Evolutionary conservation across 1,140 invertebrate species (phyloP).

Genomic region (Orchestia grillus): DNA sequence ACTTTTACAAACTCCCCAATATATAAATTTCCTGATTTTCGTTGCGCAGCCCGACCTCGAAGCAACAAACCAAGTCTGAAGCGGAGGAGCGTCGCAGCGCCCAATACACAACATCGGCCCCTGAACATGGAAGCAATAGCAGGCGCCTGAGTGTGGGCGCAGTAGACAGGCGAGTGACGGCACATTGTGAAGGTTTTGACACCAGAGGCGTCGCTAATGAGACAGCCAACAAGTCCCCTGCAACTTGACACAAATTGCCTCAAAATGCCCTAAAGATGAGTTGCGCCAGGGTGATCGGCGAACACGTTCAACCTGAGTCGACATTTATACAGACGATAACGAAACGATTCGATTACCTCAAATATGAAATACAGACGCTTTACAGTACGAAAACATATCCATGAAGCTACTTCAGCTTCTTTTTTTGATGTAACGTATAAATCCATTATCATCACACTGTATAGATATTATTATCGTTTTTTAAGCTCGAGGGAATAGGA

Average conservation of each 20-base stretch:
- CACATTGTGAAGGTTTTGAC: conserved; percentile 55
- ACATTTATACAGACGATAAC: neutral
- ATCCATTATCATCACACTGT: neutral
- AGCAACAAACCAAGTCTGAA: neutral
- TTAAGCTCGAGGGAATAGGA: neutral
- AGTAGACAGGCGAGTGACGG: conserved; percentile 40
- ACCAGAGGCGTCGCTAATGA: conserved; percentile 49
- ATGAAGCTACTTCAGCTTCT: neutral
- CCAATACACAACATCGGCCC: neutral
- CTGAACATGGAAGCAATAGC: neutral
- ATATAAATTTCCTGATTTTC: neutral
- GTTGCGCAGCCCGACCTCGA: neutral
- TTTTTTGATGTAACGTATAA: neutral
- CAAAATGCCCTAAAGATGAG: conserved; percentile 17
- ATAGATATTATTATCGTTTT: neutral
- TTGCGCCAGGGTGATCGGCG: neutral
- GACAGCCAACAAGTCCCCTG: conserved; percentile 31
- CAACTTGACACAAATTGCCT: conserved; percentile 47
- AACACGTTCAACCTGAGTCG: neutral
- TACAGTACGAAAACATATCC: neutral
- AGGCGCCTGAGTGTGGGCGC: neutral
- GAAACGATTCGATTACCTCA: neutral
- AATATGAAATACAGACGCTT: neutral
- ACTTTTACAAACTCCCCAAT: neutral
- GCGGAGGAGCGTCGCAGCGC: neutral